Conservation (phyloP, 2,113 vertebrate genomes). For the Calyptommatus sinebrachiatus region DNA sequence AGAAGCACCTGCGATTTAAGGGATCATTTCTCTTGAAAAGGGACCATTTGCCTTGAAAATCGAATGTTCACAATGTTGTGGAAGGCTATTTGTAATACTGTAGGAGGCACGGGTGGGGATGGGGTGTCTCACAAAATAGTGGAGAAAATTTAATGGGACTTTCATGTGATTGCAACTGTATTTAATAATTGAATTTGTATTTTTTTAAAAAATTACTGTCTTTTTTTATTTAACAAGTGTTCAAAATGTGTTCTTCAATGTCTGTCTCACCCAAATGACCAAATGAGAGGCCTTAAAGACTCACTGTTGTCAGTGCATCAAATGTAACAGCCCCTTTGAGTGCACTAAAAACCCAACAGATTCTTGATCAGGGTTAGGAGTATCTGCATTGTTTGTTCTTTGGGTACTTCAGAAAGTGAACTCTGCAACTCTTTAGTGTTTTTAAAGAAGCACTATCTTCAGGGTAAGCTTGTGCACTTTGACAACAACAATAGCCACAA, state of each 20-base stretch:
- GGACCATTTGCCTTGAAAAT: neutral
- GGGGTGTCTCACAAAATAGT: neutral
- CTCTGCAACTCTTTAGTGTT: neutral
- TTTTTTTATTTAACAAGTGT: neutral
- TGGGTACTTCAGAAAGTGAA: constrained; percentile 1
- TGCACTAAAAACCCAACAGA: neutral
- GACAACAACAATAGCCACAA: neutral
- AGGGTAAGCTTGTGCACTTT: constrained; percentile 20
- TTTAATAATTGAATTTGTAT: constrained; percentile 4
- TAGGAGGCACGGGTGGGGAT: neutral
- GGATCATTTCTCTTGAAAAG: neutral
- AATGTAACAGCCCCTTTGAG: neutral
- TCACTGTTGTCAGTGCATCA: neutral
- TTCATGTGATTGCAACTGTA: neutral
- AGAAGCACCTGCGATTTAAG: neutral
- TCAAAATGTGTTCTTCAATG: constrained; percentile 2
- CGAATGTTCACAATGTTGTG: neutral
- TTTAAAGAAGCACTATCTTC: constrained; percentile 7
- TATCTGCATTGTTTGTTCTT: neutral
- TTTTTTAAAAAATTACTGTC: neutral
- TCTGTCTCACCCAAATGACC: neutral
- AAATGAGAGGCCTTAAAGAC: neutral
- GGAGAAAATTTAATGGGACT: neutral
- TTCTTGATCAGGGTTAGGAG: neutral
- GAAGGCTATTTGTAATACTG: neutral